phyloP scores from a whole-genome alignment of 2,113 vertebrate species.

The Ursus arctos region DNA sequence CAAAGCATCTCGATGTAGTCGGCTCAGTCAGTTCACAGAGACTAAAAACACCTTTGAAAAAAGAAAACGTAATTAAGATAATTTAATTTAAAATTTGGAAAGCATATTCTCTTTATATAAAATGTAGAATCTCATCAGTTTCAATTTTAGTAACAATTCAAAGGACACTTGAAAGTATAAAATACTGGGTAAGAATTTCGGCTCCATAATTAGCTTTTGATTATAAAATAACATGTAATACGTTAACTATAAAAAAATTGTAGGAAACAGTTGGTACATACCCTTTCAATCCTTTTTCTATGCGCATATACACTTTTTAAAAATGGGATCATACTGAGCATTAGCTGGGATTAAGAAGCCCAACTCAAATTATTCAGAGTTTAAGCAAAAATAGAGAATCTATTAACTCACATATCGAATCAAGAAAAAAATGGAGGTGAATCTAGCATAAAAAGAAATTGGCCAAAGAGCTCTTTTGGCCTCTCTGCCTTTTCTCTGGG shows the following conservation, averaged over 20 bases:
- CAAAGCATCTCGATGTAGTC: neutral
- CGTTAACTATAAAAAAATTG: neutral
- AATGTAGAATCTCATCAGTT: slow-evolving; percentile 10
- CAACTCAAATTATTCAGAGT: neutral
- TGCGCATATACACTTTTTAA: neutral
- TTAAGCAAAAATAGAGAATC: neutral
- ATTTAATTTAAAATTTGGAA: slow-evolving; percentile 5
- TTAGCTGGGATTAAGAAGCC: neutral
- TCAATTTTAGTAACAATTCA: slow-evolving; percentile 50
- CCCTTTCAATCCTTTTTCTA: neutral
- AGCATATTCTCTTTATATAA: neutral
- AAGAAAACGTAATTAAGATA: neutral
- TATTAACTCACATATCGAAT: neutral
- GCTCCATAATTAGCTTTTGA: neutral
- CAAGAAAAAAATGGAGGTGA: neutral
- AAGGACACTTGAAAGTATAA: slow-evolving; percentile 32
- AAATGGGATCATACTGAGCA: neutral
- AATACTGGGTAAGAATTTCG: neutral
- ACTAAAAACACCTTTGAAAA: neutral
- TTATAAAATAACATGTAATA: slow-evolving; percentile 1
- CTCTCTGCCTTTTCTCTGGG: neutral
- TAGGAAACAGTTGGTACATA: neutral
- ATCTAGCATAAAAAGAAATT: neutral
- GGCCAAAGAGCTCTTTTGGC: neutral
- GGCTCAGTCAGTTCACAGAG: neutral